phyloP scores from a whole-genome alignment of 2,797 vertebrate genomes.

The Serranus cabrilla region DNA sequence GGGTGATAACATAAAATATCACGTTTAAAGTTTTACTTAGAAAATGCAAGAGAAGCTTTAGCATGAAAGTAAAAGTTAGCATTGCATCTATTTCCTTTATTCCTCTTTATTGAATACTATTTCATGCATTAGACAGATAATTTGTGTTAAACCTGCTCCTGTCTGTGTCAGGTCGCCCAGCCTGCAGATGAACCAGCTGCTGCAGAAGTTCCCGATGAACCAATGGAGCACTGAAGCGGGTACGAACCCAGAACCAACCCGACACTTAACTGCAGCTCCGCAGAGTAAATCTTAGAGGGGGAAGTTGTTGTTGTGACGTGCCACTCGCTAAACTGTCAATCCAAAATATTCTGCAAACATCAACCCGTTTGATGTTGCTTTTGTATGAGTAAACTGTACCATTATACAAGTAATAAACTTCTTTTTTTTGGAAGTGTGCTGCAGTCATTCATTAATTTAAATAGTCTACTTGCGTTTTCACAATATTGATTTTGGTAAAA shows the following conservation, averaged over 20 bases:
- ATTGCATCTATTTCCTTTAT: no score
- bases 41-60: no score
- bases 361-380: constrained; percentile 70
- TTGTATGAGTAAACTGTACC: constrained; percentile 74
- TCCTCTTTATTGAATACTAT: no score
- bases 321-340: constrained; percentile 66
- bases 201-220: constrained; percentile 90
- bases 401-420: constrained; percentile 74
- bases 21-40: no score
- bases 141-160: no score
- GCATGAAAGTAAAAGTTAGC: no score
- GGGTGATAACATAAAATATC: no score
- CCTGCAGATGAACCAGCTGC: constrained; percentile 89
- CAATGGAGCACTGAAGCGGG: constrained; percentile 93
- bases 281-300: constrained; percentile 30
- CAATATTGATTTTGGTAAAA: no score
- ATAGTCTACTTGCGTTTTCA: no score
- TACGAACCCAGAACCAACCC: constrained; percentile 34
- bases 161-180: constrained; percentile 81
- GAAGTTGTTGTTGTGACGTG: constrained; percentile 51
- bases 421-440: constrained; percentile 62
- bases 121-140: no score
- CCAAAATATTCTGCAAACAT: constrained; percentile 64
- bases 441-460: not conserved
- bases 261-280: constrained; percentile 36